phyloP scores from a whole-genome alignment of 35 echinoderm and acorn worm species.

The Apostichopus californicus region DNA sequence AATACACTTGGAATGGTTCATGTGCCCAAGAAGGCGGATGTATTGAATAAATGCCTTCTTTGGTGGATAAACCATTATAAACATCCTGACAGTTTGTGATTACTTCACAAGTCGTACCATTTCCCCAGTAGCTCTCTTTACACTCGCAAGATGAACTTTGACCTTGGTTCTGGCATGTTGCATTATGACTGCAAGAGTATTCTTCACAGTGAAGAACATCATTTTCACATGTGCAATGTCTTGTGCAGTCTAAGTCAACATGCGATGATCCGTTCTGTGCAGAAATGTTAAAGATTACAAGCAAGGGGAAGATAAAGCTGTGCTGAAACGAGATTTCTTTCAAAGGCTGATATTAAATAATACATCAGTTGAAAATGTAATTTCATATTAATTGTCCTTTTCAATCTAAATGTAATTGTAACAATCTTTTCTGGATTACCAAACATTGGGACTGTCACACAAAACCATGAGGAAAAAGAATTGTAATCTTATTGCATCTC shows the following conservation, averaged over 20 bases:
- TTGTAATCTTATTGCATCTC: too few species aligned
- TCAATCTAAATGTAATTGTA: too few species aligned
- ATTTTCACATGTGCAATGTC: neutral
- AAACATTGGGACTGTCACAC: too few species aligned
- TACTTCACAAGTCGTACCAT: neutral
- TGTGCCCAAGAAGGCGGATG: neutral
- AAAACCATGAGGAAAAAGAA: too few species aligned
- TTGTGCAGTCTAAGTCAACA: neutral
- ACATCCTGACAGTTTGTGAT: constrained; percentile 4
- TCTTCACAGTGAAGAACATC: neutral
- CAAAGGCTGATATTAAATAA: too few species aligned
- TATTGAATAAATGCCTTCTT: neutral
- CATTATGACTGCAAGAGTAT: neutral
- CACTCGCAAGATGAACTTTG: neutral
- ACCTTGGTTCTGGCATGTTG: neutral
- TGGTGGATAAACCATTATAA: neutral
- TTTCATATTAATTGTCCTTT: too few species aligned
- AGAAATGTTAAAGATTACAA: too few species aligned
- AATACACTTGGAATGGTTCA: neutral
- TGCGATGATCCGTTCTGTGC: too few species aligned
- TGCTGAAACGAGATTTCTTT: too few species aligned
- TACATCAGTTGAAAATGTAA: too few species aligned
- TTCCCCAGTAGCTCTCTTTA: neutral
- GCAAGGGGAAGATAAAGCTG: too few species aligned
- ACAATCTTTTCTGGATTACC: too few species aligned